Evolutionary conservation across 2,113 vertebrate species (phyloP), one percentile per base, ranked within the genome.

Genomic region (Chrysochloris asiatica): DNA sequence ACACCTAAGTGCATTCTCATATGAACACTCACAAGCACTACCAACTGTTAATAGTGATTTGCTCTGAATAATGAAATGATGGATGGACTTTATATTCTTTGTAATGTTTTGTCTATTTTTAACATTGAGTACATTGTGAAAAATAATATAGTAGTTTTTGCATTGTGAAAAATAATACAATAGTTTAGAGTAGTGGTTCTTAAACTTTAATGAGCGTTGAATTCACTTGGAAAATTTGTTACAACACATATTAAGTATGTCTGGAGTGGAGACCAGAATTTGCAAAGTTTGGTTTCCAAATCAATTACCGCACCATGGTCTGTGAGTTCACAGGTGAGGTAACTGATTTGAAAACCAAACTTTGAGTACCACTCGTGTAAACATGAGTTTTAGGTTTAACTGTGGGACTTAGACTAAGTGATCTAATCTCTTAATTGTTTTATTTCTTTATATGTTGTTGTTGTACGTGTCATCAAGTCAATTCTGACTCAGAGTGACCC

Each of bases 91-190:
- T 24, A 0, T 4, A 13, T 17, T 12, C 9, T 54, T 41, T n/a
- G 19, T 14, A 36, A 28, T 13, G 10, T 56, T 36, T 72, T 21
- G 19, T 88, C 1, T 24, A 30, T 77, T 41, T 78, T 38, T 28
- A 72, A 7, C 2, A n/a, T 10, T 79, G 33, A 41, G 30, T 91
- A 26, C 71, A 52, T 47, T 21, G 19, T 30, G 16, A 45, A 67
- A n/a, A 47, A 26, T n/a, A n/a, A n/a, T n/a, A n/a, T n/a, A n/a
- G n/a, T n/a, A n/a, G n/a, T n/a, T n/a, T n/a, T n/a, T n/a, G 17
- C 54, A 56, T 0, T 45, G 9, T 78, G 8, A 0, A 3, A n/a
- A n/a, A n/a, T n/a, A n/a, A 14, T 22, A 24, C 1, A 6, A 3
- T 14, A 28, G 41, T 1, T 26, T 10, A 69, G 54, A 45, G 14